Evolutionary conservation across 2,797 vertebrate genomes (phyloP).

Genomic region (Hoplostethus mediterraneus): DNA sequence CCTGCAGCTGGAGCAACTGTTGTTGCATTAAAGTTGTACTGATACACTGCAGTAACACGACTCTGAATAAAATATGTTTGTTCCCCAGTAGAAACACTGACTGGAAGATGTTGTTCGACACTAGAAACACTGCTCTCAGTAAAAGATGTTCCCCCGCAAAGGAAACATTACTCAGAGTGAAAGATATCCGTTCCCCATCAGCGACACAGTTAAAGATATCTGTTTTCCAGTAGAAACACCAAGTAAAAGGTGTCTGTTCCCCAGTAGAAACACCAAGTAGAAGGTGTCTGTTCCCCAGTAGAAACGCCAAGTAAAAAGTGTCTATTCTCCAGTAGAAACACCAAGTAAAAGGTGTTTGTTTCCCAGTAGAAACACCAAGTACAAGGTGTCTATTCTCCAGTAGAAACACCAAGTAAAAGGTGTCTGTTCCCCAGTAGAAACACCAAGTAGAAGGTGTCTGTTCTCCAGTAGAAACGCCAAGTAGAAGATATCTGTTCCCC

Average conservation of each 20-base stretch:
- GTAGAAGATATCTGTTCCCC: not conserved
- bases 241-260: slow-evolving; percentile 32
- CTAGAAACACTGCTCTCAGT: slow-evolving; percentile 39
- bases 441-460: not conserved
- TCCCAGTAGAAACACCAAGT: not conserved
- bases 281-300: not conserved
- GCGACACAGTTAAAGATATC: slow-evolving; percentile 30
- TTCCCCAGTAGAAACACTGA: slow-evolving; percentile 34
- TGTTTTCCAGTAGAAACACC: slow-evolving; percentile 28
- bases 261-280: slow-evolving; percentile 19
- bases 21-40: slow-evolving; percentile 61
- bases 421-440: not conserved
- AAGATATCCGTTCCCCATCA: slow-evolving; percentile 29
- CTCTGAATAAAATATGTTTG: slow-evolving; percentile 56
- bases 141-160: slow-evolving; percentile 44
- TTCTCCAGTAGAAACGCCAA: not conserved
- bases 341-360: not conserved
- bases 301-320: not conserved
- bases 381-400: slow-evolving; percentile 8
- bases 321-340: not conserved
- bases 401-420: slow-evolving; percentile 23
- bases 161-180: slow-evolving; percentile 47
- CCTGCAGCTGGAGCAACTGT: slow-evolving; percentile 56
- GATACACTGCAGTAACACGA: slow-evolving; percentile 30
- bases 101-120: slow-evolving; percentile 27